Conservation (phyloP, 2,797 vertebrate species). For the Hemitrygon akajei region DNA sequence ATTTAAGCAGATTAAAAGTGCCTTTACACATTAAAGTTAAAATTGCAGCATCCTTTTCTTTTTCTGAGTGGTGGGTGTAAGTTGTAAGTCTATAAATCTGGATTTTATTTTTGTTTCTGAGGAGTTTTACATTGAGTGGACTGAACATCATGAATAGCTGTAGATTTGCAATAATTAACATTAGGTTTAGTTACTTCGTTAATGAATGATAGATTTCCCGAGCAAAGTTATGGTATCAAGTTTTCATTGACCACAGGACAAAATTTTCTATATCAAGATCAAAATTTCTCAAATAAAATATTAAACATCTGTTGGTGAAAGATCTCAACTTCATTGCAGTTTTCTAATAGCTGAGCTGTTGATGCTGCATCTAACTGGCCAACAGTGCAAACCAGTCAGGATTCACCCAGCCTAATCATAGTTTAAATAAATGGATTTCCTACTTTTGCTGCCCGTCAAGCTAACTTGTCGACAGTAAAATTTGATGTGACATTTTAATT, state of each 20-base stretch:
- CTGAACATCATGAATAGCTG: background rate
- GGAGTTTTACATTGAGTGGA: background rate
- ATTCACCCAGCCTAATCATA: background rate
- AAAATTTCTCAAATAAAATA: background rate
- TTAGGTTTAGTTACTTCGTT: background rate
- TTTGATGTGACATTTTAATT: constrained; percentile 15
- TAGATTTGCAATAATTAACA: constrained; percentile 13
- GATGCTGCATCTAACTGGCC: background rate
- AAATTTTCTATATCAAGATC: background rate
- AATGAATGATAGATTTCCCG: constrained; percentile 22
- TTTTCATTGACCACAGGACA: constrained; percentile 2
- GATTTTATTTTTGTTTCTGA: background rate
- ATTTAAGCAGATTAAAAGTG: background rate
- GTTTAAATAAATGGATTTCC: background rate
- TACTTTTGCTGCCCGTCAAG: background rate
- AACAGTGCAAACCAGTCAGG: background rate
- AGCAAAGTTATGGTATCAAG: background rate
- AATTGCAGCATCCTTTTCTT: background rate
- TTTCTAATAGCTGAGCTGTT: background rate
- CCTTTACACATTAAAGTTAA: background rate
- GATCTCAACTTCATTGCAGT: background rate
- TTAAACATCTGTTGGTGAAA: background rate
- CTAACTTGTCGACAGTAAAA: background rate
- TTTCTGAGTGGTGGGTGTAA: background rate
- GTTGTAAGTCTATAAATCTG: background rate